phyloP scores from a whole-genome alignment of 2,888 invertebrate species.

The Rhamphomyia laevipes region DNA sequence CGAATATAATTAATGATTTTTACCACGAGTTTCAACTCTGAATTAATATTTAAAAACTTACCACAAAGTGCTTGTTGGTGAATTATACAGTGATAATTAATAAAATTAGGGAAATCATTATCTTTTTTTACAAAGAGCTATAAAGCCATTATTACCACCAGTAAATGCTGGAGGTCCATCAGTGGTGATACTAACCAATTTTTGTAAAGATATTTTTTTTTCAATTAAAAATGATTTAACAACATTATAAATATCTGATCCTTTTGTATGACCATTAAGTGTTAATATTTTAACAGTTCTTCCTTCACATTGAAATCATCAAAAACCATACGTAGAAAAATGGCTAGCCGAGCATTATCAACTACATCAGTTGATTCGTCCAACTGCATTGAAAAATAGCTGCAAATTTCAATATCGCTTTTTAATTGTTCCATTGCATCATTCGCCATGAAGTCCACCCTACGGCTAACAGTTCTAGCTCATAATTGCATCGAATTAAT shows the following conservation, averaged over 20 bases:
- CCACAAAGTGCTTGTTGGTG: background rate
- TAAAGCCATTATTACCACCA: background rate
- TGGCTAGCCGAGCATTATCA: slow-evolving; percentile 15
- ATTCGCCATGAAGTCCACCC: background rate
- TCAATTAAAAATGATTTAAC: background rate
- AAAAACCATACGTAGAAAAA: slow-evolving; percentile 18
- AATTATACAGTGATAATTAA: slow-evolving; percentile 1
- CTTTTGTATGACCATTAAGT: slow-evolving; percentile 12
- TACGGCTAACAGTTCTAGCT: background rate
- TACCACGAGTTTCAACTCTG: background rate
- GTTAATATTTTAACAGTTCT: slow-evolving; percentile 16
- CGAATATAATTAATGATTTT: background rate
- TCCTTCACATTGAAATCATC: slow-evolving; percentile 14
- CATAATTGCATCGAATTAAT: background rate
- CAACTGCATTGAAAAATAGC: slow-evolving; percentile 11
- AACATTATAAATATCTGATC: background rate
- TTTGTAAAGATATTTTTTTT: background rate
- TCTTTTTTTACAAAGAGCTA: background rate
- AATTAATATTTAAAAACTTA: background rate
- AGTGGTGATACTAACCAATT: slow-evolving; percentile 1
- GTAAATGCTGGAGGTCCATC: background rate
- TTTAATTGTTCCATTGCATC: background rate
- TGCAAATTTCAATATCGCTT: background rate
- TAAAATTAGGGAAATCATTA: background rate
- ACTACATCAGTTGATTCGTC: slow-evolving; percentile 17